These are phyloP conservation scores for Anser brachyrhynchus DNA, from an alignment of 2,113 vertebrate genomes.

Conservation along the genomic window DNA sequence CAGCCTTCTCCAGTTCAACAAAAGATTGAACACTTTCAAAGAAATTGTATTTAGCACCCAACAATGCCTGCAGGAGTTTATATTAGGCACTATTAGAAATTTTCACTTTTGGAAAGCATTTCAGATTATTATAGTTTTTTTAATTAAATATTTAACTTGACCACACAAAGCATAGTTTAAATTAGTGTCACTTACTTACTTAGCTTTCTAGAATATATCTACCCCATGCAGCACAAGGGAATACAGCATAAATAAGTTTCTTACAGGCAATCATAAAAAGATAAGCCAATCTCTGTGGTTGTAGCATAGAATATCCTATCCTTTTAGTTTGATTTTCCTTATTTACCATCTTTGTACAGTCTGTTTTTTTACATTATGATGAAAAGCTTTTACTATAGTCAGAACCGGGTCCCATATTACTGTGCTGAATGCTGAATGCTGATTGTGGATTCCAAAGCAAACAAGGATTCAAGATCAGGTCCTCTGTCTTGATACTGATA, in stretches of 20 bases:
- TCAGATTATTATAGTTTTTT: background rate
- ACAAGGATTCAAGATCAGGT: background rate
- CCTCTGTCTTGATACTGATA: background rate
- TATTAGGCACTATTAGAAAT: background rate
- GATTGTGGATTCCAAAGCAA: background rate
- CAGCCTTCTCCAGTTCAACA: background rate
- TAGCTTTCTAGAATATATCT: background rate
- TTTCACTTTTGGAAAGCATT: background rate
- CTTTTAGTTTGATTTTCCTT: background rate
- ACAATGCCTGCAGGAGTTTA: background rate
- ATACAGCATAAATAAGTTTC: background rate
- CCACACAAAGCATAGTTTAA: background rate
- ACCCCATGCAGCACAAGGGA: background rate
- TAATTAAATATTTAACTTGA: background rate
- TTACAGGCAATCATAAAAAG: background rate
- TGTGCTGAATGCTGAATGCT: background rate
- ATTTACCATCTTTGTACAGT: background rate
- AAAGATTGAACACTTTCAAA: background rate
- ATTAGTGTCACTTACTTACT: background rate
- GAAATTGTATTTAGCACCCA: background rate
- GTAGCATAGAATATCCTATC: background rate
- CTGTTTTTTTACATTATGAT: background rate
- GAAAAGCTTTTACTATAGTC: background rate
- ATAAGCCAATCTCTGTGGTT: background rate
- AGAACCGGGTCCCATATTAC: background rate